Conservation (phyloP, 2,797 vertebrate species). For the Gallinago solitaria region DNA sequence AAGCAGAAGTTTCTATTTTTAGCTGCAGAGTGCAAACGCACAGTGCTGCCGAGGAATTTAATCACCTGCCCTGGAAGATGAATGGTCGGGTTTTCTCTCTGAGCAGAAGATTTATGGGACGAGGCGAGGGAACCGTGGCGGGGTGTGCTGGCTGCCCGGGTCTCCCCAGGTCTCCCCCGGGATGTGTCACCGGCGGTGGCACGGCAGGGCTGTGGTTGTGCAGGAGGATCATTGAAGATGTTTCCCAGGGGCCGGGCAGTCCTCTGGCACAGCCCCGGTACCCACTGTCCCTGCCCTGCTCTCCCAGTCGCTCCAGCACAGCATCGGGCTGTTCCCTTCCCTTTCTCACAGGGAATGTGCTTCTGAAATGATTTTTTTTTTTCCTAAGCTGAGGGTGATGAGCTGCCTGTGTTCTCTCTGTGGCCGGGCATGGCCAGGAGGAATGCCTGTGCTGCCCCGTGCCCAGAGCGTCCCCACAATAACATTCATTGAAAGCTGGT, state of each 20-base stretch:
- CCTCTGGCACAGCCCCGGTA: not conserved
- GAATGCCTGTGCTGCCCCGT: rapidly evolving
- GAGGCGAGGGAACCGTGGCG: rapidly evolving
- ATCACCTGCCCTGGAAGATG: not conserved
- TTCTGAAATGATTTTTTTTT: not conserved
- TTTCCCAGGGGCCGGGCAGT: not conserved
- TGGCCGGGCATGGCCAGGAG: rapidly evolving
- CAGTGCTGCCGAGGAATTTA: not conserved
- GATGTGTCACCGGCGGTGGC: rapidly evolving
- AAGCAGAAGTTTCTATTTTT: slow-evolving; percentile 8
- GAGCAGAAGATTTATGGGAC: not conserved
- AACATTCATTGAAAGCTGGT: not conserved
- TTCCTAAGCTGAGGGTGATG: not conserved
- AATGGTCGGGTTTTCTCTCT: not conserved
- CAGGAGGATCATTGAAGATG: rapidly evolving
- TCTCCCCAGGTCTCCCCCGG: not conserved
- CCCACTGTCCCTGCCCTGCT: not conserved
- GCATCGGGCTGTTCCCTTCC: not conserved
- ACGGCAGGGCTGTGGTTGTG: not conserved
- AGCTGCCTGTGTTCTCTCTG: rapidly evolving
- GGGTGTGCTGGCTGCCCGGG: not conserved
- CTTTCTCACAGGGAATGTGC: not conserved
- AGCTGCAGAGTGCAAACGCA: not conserved
- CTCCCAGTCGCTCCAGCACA: not conserved
- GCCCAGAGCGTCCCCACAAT: not conserved